phyloP scores from a whole-genome alignment of 2,113 vertebrate species.

The Trematocara macrostoma region DNA sequence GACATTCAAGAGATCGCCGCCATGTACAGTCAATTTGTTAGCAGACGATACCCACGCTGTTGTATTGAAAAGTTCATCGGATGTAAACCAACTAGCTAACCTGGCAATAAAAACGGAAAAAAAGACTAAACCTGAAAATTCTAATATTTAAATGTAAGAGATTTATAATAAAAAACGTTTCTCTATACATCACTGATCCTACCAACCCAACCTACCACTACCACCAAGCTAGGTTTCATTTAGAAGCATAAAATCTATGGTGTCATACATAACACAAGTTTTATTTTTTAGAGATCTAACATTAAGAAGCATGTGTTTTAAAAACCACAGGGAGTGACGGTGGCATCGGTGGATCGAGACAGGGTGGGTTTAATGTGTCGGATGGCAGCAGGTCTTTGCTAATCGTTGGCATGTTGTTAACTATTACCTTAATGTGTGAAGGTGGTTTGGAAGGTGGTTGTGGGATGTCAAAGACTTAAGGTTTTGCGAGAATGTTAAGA shows the following conservation, averaged over 20 bases:
- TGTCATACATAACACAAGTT: neutral
- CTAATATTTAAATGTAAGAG: neutral
- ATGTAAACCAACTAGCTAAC: neutral
- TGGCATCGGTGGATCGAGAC: neutral
- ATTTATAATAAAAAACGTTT: neutral
- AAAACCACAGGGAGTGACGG: neutral
- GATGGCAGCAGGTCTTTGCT: neutral
- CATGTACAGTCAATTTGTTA: neutral
- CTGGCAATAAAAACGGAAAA: neutral
- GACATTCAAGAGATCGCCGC: neutral
- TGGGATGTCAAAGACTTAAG: neutral
- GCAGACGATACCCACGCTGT: neutral
- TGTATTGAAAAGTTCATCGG: neutral
- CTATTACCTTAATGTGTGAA: neutral
- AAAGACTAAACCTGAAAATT: neutral
- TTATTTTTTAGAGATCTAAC: neutral
- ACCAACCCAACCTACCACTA: neutral
- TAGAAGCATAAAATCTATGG: neutral
- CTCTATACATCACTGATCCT: neutral
- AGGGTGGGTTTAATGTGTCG: neutral
- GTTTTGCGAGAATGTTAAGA: neutral
- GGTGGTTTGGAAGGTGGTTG: neutral
- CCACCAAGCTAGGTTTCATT: neutral
- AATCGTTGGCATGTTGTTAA: neutral
- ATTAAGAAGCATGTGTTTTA: neutral